Evolutionary conservation across 35 echinoderm and acorn worm genomes (phyloP).

Genomic region (Amphiura filiformis): DNA sequence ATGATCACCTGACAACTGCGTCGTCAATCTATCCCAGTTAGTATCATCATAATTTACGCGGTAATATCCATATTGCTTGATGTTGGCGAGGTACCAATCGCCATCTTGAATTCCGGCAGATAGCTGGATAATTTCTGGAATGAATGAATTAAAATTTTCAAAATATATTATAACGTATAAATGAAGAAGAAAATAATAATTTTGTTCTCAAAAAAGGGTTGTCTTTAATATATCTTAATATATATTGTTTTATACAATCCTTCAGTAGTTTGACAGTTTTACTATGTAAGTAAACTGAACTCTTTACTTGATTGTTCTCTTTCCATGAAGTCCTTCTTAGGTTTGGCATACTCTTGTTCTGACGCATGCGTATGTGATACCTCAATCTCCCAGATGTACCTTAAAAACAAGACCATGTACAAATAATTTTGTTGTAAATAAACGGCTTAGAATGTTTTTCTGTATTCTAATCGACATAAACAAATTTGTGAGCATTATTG

Average conservation of each 20-base stretch:
- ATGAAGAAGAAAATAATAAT: too few species aligned
- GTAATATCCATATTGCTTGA: slow-evolving; percentile 35
- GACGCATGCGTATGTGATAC: neutral
- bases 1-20: neutral
- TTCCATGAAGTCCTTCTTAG: neutral
- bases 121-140: slow-evolving; percentile 13
- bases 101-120: neutral
- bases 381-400: neutral
- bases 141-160: too few species aligned
- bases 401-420: neutral
- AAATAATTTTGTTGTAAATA: neutral
- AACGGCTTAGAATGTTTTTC: neutral
- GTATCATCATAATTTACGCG: slow-evolving; percentile 47
- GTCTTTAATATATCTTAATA: too few species aligned
- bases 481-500: neutral
- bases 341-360: neutral
- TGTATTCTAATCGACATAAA: neutral
- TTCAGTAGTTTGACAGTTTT: too few species aligned
- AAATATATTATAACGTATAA: too few species aligned
- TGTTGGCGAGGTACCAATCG: slow-evolving; percentile 50
- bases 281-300: too few species aligned
- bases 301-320: neutral
- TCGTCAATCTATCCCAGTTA: slow-evolving; percentile 36
- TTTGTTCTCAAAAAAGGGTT: too few species aligned
- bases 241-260: too few species aligned